phyloP scores from a whole-genome alignment of 2,888 invertebrate genomes.

The Acrobasis repandana region DNA sequence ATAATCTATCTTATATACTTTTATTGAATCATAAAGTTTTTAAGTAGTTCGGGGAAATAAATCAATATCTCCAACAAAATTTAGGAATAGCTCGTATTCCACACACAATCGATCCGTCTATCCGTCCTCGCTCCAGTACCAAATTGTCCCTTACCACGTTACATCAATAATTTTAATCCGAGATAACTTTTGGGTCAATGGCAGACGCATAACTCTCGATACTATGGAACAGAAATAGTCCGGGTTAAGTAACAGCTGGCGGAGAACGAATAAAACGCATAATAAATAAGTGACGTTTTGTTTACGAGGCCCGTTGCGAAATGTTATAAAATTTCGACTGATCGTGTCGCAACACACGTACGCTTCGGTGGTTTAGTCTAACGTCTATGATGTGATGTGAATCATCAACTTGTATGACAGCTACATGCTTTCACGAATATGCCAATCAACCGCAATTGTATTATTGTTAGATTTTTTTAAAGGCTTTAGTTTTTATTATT shows the following conservation, averaged over 20 bases:
- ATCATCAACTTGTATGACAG: conserved; percentile 35
- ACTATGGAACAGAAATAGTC: conserved; percentile 45
- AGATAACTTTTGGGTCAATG: conserved; percentile 63
- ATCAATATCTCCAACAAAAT: not conserved
- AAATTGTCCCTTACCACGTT: conserved; percentile 28
- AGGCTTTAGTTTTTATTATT: too few species aligned
- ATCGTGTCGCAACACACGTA: conserved; percentile 57
- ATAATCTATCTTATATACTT: not conserved
- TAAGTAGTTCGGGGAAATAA: not conserved
- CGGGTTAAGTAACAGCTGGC: conserved; percentile 59
- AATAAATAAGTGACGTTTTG: conserved; percentile 55
- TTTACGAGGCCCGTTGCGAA: conserved; percentile 66
- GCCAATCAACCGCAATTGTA: conserved; percentile 16
- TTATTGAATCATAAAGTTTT: not conserved
- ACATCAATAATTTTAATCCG: conserved; percentile 43
- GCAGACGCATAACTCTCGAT: conserved; percentile 39
- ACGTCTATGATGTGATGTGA: conserved; percentile 37
- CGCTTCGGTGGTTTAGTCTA: conserved; percentile 34
- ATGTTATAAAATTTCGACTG: conserved; percentile 50
- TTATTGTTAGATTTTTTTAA: conserved; percentile 21
- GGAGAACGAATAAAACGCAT: conserved; percentile 57
- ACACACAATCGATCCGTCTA: conserved; percentile 13
- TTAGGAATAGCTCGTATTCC: conserved; percentile 1
- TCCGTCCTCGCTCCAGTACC: conserved; percentile 31
- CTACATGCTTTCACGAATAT: conserved; percentile 18